Conservation (phyloP, 2,113 vertebrate genomes). For the Todiramphus saurophagus region DNA sequence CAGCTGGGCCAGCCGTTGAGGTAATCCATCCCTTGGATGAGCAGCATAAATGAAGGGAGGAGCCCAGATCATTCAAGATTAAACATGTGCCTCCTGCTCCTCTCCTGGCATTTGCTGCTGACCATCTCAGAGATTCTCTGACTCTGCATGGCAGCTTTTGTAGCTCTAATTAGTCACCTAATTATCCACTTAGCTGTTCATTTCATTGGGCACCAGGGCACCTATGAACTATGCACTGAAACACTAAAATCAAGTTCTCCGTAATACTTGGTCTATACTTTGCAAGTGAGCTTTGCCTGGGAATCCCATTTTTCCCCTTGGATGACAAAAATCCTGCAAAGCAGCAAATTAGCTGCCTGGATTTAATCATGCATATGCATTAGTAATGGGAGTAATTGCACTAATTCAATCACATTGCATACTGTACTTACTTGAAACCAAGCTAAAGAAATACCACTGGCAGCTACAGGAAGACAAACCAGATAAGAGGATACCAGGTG, state of each 20-base stretch:
- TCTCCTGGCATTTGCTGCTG: not conserved
- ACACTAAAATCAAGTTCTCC: not conserved
- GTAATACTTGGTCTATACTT: not conserved
- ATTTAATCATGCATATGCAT: constrained; percentile 26
- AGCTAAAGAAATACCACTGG: not conserved
- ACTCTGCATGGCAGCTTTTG: not conserved
- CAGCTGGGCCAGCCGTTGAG: not conserved
- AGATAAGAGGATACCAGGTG: not conserved
- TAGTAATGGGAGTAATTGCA: not conserved
- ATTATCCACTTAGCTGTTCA: not conserved
- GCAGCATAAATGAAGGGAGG: not conserved
- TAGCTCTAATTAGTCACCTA: not conserved
- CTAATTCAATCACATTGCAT: not conserved
- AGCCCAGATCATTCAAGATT: not conserved
- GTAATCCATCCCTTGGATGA: not conserved
- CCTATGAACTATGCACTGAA: not conserved
- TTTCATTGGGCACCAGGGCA: not conserved
- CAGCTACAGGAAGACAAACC: not conserved
- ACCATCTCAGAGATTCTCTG: not conserved
- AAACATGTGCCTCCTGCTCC: not conserved
- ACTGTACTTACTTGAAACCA: not conserved
- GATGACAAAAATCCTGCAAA: constrained; percentile 17
- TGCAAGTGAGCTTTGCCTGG: not conserved
- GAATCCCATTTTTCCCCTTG: not conserved
- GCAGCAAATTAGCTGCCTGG: not conserved